Base-by-base conservation (phyloP, 2,888 invertebrate genomes). In the Schizotus pectinicornis region DNA sequence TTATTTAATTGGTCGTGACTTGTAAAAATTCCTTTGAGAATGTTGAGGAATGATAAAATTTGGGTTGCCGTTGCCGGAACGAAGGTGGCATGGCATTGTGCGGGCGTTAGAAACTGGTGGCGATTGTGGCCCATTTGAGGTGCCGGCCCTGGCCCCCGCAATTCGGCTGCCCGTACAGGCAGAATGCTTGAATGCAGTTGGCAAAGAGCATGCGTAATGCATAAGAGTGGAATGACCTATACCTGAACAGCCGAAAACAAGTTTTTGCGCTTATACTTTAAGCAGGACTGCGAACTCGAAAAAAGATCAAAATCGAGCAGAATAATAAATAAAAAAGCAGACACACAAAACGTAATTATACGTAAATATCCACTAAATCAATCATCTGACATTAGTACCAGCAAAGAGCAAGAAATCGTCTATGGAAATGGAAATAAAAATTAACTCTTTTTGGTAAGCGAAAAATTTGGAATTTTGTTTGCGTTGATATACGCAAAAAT, bases 221-320 rank as follows among this genome's bases (percentile, higher is more conserved):
- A 67, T 67, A 66, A 60, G 71, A 71, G 74, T 70, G 74, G 74
- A 76, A 76, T 75, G 75, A 76, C 75, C 75, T 67, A 74, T 74
- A 73, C 74, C 71, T 73, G 74, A 71, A 69, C 70, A 67, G 67
- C 70, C 74, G 65, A 74, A 75, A 75, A 76, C 75, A 64, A 74
- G 75, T 76, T 76, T 74, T 74, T 73, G 67, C 67, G 72, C 70
- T 69, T 71, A 68, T 67, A 70, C 66, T 71, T 71, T 71, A 67
- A 5, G 22, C 22, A 22, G 61, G 67, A 69, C 67, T 65, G 68
- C 67, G 57, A 69, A 74, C 69, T 70, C 69, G 69, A 72, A 68
- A 62, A 69, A 66, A 68, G 61, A 61, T 61, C 61, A 56, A 58
- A 7, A 57, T 13, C 11, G 45, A 52, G 65, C 65, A 68, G 69